Evolutionary conservation across 2,797 vertebrate genomes (phyloP), one percentile per base, ranked within the genome.

Genomic region (Coracias cyanogaster): DNA sequence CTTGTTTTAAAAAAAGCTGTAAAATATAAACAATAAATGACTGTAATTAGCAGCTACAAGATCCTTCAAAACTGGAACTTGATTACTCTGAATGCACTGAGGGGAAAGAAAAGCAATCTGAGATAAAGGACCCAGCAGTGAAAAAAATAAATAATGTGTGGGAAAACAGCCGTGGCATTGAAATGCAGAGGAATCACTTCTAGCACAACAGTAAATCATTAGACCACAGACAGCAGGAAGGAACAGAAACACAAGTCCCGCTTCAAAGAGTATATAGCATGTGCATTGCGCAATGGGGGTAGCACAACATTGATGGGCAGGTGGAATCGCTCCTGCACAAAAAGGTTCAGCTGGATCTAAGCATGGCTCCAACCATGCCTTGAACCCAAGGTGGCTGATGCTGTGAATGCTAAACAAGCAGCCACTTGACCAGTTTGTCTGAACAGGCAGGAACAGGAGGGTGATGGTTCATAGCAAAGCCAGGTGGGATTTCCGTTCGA

Each of bases 11-110:
- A 89, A 93, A 94, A 94, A 82, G 91, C 89, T 96, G 95, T 94
- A 97, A 94, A 96, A 96, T 89, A 96, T 62, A 90, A 96, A 94
- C 76, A 85, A 95, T 82, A 93, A 96, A 93, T 93, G 89, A 96
- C 91, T 90, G 90, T 94, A 92, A 96, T 93, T 97, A 97, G 95
- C 96, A 97, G 96, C 96, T 96, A 96, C 95, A 96, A 96, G 96
- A 95, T 96, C 97, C 96, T 96, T 97, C 92, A 96, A 96, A 97
- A 94, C 71, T 55, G 95, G 97, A 97, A 94, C 95, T 96, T 97
- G 96, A 84, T 94, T 94, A 96, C 89, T 65, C 77, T 96, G 94
- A 93, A 92, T 7, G 31, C 89, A 90, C 71, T 72, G 94, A 85
- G 66, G 72, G 72, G 61, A 96, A 94, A 77, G 66, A 87, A 96